A percentile compares a stretch with the other conserved stretches of the same genome.
phyloP scores from a whole-genome alignment of 2,113 vertebrate species.

The Macaca fascicularis region T2T-MFA8v1.1 NC_088380.1:5601501-5602000 shows the following conservation, averaged over 20 bases:
- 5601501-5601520: not conserved
- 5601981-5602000: too few relatives aligned
- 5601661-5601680: not conserved
- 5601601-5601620: not conserved
- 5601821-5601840: too few relatives aligned
- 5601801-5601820: not conserved
- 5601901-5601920: too few relatives aligned
- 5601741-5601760: not conserved
- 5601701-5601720: not conserved
- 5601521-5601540: not conserved
- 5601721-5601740: not conserved
- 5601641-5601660: not conserved
- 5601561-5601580: not conserved
- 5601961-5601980: not conserved
- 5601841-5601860: accelerated
- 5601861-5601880: accelerated
- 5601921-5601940: not conserved
- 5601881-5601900: accelerated
- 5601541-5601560: not conserved
- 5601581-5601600: not conserved
- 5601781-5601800: too few relatives aligned
- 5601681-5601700: not conserved
- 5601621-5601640: not conserved
- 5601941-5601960: too few relatives aligned
- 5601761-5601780: not conserved